These are phyloP conservation scores for Acanthaster planci DNA, from an alignment of 35 echinoderm and acorn worm genomes.

Conservation along the genomic window DNA sequence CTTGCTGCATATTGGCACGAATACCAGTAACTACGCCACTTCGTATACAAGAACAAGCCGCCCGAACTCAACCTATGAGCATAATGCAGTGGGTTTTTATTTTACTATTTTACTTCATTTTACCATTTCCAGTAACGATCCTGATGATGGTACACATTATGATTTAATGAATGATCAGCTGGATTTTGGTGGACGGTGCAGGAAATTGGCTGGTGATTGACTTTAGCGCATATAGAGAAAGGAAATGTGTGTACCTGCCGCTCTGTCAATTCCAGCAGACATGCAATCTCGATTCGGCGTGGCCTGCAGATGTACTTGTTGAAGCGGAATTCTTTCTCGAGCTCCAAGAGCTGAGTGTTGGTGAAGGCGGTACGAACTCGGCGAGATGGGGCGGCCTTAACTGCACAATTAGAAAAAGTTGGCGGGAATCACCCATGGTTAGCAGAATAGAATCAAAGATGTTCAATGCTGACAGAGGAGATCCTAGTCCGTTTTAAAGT, in stretches of 20 bases:
- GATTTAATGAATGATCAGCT: background rate
- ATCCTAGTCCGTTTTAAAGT: no score
- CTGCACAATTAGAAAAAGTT: no score
- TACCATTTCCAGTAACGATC: background rate
- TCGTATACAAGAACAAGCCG: no score
- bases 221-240: no score
- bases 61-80: no score
- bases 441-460: no score
- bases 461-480: no score
- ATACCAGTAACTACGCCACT: no score
- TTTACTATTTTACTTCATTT: background rate
- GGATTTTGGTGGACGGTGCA: background rate
- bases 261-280: conserved; percentile 80
- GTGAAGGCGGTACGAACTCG: conserved; percentile 89
- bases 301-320: conserved; percentile 91
- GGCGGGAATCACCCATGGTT: no score
- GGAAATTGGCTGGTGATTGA: no score
- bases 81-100: background rate
- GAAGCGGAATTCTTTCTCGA: conserved; percentile 89
- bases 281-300: conserved; percentile 93
- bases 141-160: background rate
- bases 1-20: no score
- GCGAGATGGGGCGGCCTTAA: conserved; percentile 27
- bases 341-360: conserved; percentile 89
- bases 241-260: conserved; percentile 88